Conservation (phyloP, 1,140 invertebrate genomes). For the Pogonomyrmex barbatus region DNA sequence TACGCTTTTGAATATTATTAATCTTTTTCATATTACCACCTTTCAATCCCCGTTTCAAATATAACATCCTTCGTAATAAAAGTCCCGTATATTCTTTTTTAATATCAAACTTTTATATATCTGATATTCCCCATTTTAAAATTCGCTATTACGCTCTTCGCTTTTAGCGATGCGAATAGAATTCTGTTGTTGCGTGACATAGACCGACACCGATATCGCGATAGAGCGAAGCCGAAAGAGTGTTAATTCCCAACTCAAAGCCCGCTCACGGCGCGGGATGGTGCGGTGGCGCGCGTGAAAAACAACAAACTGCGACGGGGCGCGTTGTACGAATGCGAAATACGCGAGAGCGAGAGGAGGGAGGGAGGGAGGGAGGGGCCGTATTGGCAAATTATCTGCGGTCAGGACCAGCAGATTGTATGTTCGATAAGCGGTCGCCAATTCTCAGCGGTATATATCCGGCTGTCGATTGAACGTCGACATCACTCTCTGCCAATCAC, state of each 20-base stretch:
- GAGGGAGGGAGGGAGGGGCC: neutral
- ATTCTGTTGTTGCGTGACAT: neutral
- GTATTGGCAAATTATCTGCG: conserved; percentile 52
- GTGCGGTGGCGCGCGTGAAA: conserved; percentile 36
- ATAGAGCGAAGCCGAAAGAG: conserved; percentile 35
- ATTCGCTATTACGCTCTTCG: neutral
- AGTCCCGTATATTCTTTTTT: neutral
- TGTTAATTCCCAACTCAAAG: conserved; percentile 54
- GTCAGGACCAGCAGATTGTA: conserved; percentile 48
- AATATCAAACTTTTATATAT: neutral
- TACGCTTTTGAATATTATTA: neutral
- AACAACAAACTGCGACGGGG: conserved; percentile 52
- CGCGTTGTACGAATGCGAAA: conserved; percentile 48
- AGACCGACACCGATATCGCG: conserved; percentile 36
- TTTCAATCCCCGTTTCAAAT: neutral
- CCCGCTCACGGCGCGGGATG: neutral
- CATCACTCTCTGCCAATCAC: conserved; percentile 64
- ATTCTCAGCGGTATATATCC: conserved; percentile 62
- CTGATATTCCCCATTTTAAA: neutral
- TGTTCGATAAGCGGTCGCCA: conserved; percentile 60
- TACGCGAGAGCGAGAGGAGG: conserved; percentile 2
- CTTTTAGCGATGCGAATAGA: conserved; percentile 39
- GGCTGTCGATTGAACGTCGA: conserved; percentile 60
- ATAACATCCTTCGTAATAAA: neutral
- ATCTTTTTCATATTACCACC: neutral